Percentiles rank a stretch among this genome's conserved stretches.
Evolutionary conservation across 2,797 vertebrate species (phyloP).

Genomic region (Hemitrygon akajei): DNA sequence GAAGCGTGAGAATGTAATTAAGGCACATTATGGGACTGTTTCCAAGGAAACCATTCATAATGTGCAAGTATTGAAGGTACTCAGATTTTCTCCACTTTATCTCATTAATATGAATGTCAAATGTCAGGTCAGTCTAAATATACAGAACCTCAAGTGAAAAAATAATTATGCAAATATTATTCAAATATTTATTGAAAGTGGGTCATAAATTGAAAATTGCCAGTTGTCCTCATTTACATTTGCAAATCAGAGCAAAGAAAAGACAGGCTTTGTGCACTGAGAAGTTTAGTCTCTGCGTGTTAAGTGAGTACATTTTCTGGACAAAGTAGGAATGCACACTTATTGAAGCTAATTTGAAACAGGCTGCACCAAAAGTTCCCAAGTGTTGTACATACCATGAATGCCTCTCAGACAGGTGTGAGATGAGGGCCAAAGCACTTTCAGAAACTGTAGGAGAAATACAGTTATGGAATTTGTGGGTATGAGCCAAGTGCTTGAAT

Average conservation of each 20-base stretch:
- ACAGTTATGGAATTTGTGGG: background rate
- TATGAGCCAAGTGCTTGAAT: background rate
- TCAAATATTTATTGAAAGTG: background rate
- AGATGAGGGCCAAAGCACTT: background rate
- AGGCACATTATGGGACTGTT: background rate
- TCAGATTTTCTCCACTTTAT: background rate
- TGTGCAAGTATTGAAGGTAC: background rate
- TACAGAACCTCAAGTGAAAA: background rate
- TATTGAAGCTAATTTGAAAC: background rate
- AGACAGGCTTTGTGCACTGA: background rate
- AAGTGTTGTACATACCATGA: background rate
- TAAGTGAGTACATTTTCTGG: background rate
- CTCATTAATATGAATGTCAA: background rate
- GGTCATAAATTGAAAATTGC: background rate
- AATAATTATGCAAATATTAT: background rate
- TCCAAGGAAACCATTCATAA: slow-evolving; percentile 15
- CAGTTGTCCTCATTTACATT: background rate
- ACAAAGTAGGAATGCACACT: background rate
- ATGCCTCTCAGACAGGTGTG: background rate
- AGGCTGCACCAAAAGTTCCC: background rate
- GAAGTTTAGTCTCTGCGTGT: background rate
- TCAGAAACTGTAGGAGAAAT: background rate
- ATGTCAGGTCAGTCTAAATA: background rate
- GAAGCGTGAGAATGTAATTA: background rate
- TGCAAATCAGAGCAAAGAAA: background rate